Percentiles rank a stretch among this genome's conserved stretches.
These are phyloP conservation scores for Lamellibrachia satsuma DNA, from an alignment of 2,888 invertebrate species.

Conservation along the genomic window DNA sequence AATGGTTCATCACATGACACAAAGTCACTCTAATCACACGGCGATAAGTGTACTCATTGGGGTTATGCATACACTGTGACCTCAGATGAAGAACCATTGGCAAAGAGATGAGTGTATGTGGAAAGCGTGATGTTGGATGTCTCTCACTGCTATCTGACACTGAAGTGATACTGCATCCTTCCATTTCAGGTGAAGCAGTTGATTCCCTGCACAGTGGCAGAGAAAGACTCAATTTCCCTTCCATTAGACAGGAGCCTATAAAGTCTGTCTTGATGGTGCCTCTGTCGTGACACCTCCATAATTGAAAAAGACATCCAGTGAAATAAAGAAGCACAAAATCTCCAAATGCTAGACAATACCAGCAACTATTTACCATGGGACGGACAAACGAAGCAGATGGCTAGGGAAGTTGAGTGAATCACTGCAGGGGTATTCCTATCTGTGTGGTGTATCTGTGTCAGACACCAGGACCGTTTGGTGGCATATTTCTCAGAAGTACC, in stretches of 20 bases:
- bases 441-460: background rate
- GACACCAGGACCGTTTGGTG: background rate
- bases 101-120: background rate
- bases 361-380: background rate
- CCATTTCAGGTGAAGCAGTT: background rate
- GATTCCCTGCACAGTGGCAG: background rate
- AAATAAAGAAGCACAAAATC: background rate
- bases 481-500: conserved; percentile 11
- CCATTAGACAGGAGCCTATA: background rate
- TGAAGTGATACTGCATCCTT: background rate
- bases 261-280: background rate
- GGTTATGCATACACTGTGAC: too few relatives aligned
- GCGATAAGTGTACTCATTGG: too few relatives aligned
- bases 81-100: background rate
- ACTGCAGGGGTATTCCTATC: background rate
- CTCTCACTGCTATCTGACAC: background rate
- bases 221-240: background rate
- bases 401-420: background rate
- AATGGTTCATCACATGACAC: too few relatives aligned
- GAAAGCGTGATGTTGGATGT: background rate
- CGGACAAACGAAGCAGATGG: background rate
- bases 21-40: too few relatives aligned
- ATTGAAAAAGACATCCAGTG: background rate
- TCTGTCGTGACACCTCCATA: background rate
- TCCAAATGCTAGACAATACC: background rate